phyloP scores from a whole-genome alignment of 1,140 invertebrate genomes.

The Drosophila repleta region DNA sequence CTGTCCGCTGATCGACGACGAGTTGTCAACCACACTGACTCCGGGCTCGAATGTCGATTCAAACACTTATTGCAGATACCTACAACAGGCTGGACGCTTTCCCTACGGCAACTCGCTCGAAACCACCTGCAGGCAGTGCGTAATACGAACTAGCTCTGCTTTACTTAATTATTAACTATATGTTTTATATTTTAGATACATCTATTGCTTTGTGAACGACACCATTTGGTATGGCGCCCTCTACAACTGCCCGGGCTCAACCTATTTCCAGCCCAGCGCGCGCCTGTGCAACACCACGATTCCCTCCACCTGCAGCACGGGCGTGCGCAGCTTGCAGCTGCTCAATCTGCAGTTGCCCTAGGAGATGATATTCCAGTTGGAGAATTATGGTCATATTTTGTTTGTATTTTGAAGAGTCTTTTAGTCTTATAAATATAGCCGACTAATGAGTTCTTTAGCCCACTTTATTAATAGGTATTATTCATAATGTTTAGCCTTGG shows the following conservation, averaged over 20 bases:
- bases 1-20: constrained; percentile 15
- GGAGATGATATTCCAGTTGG: neutral
- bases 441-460: neutral
- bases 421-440: neutral
- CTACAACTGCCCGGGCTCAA: constrained; percentile 48
- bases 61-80: constrained; percentile 24
- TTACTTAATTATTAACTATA: neutral
- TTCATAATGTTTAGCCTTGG: constrained; percentile 60
- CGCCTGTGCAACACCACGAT: constrained; percentile 26
- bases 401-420: no score
- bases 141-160: neutral
- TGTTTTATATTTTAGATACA: constrained; percentile 25
- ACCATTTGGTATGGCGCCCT: constrained; percentile 26
- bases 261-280: constrained; percentile 46
- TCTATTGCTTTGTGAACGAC: constrained; percentile 18
- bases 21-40: neutral
- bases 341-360: constrained; percentile 12
- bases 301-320: constrained; percentile 33
- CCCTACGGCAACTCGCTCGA: constrained; percentile 37
- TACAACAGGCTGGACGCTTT: constrained; percentile 36
- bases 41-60: neutral
- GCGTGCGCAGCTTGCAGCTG: constrained; percentile 10
- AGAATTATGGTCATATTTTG: neutral
- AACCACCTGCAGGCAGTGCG: constrained; percentile 53
- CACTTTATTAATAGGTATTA: constrained; percentile 54